phyloP scores from a whole-genome alignment of 2,797 vertebrate species.

The Vultur gryphus region DNA sequence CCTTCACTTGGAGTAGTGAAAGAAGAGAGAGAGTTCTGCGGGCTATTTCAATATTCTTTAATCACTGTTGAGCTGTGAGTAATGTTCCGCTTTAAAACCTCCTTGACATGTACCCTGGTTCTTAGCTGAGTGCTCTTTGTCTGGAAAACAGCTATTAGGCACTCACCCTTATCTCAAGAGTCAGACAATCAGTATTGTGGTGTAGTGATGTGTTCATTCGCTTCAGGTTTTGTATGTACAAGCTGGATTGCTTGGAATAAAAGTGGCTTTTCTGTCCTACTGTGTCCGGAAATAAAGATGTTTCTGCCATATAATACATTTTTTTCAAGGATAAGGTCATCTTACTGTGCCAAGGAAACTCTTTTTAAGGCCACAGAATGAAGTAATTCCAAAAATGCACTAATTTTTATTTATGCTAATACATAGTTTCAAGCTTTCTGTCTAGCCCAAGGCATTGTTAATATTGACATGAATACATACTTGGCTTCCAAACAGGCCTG shows the following conservation, averaged over 20 bases:
- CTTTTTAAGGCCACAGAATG: background rate
- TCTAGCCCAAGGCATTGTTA: constrained; percentile 1
- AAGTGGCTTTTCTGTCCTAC: background rate
- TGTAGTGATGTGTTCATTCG: background rate
- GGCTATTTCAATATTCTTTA: background rate
- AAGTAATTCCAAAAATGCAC: background rate
- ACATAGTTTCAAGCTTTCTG: constrained; percentile 1
- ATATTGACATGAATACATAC: background rate
- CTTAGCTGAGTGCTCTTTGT: background rate
- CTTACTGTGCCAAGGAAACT: background rate
- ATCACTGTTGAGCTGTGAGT: background rate
- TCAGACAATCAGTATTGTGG: background rate
- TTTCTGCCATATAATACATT: background rate
- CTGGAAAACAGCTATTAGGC: background rate
- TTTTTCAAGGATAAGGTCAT: background rate
- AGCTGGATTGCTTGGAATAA: background rate
- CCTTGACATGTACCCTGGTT: background rate
- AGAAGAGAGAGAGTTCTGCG: background rate
- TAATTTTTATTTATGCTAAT: constrained; percentile 14
- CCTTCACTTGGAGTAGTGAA: background rate
- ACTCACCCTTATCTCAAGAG: background rate
- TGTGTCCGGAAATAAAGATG: background rate
- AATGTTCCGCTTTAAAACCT: background rate
- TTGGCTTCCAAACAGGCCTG: constrained; percentile 1
- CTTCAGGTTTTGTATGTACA: background rate